These are phyloP conservation scores for Heliothis subflexa DNA, from an alignment of 1,140 invertebrate genomes.

Conservation along the genomic window DNA sequence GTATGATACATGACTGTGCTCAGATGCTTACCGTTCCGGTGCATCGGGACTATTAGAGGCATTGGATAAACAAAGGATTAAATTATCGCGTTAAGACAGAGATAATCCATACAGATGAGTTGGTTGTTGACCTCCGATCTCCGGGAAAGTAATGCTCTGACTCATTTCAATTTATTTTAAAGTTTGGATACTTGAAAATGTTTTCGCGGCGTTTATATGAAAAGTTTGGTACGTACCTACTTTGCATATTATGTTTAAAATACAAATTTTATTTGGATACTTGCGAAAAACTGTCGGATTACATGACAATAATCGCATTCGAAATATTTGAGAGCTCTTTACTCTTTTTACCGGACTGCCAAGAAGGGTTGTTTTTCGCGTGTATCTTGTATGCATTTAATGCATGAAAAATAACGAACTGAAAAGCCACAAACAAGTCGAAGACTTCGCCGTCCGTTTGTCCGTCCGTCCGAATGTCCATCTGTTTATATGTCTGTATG, in stretches of 20 bases:
- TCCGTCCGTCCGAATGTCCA: too few species aligned
- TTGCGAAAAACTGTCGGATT: too few species aligned
- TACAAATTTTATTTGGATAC: neutral
- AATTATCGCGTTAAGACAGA: constrained; percentile 82
- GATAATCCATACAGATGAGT: constrained; percentile 83
- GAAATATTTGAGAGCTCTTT: too few species aligned
- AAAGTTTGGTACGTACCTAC: neutral
- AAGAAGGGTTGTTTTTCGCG: too few species aligned
- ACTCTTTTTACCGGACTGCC: too few species aligned
- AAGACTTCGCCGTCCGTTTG: too few species aligned
- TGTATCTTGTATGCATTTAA: too few species aligned
- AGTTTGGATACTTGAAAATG: constrained; percentile 17
- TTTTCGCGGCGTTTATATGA: too few species aligned
- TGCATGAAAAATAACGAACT: too few species aligned
- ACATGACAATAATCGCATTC: too few species aligned
- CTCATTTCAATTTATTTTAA: constrained; percentile 56
- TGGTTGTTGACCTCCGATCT: constrained; percentile 83
- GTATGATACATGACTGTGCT: constrained; percentile 82
- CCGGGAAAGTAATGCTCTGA: constrained; percentile 66
- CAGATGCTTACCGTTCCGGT: constrained; percentile 74
- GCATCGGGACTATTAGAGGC: constrained; percentile 79
- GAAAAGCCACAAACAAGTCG: too few species aligned
- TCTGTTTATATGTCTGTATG: too few species aligned
- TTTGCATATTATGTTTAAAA: neutral
- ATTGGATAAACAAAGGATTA: constrained; percentile 84